Evolutionary conservation across 2,797 vertebrate genomes (phyloP), one percentile per base, ranked within the genome.

Genomic region (Diceros bicornis): DNA sequence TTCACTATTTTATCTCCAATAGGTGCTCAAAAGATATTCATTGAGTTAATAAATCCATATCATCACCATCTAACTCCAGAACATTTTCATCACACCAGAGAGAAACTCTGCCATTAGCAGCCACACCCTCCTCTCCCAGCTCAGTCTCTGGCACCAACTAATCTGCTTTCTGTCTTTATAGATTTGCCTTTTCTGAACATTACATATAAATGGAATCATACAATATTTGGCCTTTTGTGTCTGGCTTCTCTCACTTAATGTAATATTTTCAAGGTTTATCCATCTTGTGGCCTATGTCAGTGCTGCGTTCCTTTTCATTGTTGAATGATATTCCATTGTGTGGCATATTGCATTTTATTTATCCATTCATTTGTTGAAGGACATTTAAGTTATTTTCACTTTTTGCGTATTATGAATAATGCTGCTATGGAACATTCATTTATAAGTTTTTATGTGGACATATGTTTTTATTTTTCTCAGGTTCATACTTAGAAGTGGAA

Each of bases 1-100:
- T 94, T 91, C 34, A 37, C 47, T 78, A 6, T 83, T 91, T 95
- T 94, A 23, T 68, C 37, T 91, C 47, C 17, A 52, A 3, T 86
- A 93, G 37, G 37, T 59, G 7, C 25, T 86, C 59, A 61, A 57
- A 81, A 89, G 55, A 34, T 81, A 41, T 50, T 41, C 20, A 50
- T 34, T 77, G 61, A 62, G 14, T 69, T 77, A 88, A 71, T 88
- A 41, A 89, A 23, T 89, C 68, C 69, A 13, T 82, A 7, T 88
- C 18, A 89, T 25, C n/a, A 79, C 11, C 78, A 25, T 64, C 29
- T 95, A 88, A n/a, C 79, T 93, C 29, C 47, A 68, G 78, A 91
- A 85, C 25, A 88, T 84, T 90, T 64, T 78, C 14, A 55, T 72
- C n/a, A 79, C 21, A 72, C 41, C 16, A 10, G 25, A 47, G 50